Evolutionary conservation across 2,888 invertebrate species (phyloP), one percentile per base, ranked within the genome.

Genomic region (Xanthia togata): DNA sequence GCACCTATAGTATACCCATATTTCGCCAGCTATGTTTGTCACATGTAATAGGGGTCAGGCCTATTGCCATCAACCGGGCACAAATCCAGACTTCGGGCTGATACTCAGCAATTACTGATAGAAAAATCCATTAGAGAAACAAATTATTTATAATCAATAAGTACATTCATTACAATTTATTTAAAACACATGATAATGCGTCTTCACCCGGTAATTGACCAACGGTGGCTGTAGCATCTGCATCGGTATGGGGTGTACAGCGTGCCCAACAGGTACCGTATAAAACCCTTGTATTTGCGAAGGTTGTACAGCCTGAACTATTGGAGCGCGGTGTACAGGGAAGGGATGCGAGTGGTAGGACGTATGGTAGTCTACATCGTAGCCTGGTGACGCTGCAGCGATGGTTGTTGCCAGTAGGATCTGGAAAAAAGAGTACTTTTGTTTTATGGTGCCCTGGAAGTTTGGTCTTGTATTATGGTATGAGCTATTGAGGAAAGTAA

Each of bases 171-270:
- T 26, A 35, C 0, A 9, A 9, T 82, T 71, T 73, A 84, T 76
- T 87, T 72, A 80, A 76, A 78, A 82, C 2, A 78, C 9, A 38
- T 83, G 82, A 57, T 89, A 83, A 60, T 82, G 83, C 4, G 82
- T 65, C 70, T 88, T 88, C n/a, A 86, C 62, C 11, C 73, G 81
- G 35, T 88, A 89, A 0, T 88, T 88, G 0, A 78, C 41, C 8
- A 83, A 41, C 1, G 81, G 88, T 0, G 69, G 76, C 23, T 79
- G 84, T 14, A 79, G 44, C 50, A 73, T 81, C 26, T 65, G 78
- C 59, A 78, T 31, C 6, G 81, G 81, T 62, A 87, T 71, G 12
- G 82, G 87, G 26, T 89, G 88, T 70, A 83, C 73, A 57, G 73
- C 62, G 12, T 76, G 79, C 41, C 76, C 77, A 35, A 82, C 71